phyloP scores from a whole-genome alignment of 1,140 invertebrate species.

The Brachionus koreanus region DNA sequence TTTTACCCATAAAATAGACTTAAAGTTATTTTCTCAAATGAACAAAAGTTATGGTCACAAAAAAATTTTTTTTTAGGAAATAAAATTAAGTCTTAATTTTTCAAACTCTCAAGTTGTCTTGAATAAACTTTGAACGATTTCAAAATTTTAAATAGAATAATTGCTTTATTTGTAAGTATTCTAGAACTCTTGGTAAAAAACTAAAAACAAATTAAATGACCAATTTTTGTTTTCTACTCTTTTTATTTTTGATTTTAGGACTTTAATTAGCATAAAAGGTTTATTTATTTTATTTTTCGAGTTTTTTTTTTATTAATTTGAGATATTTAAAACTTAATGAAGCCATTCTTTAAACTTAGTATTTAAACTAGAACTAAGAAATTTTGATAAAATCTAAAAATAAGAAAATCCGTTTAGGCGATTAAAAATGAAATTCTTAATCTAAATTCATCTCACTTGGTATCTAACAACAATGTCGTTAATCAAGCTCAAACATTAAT shows the following conservation, averaged over 20 bases:
- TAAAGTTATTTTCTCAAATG: neutral
- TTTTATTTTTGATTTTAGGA: neutral
- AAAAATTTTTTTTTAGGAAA: neutral
- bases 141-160: neutral
- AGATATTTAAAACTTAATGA: neutral
- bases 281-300: conserved; percentile 11
- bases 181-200: neutral
- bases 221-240: neutral
- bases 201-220: neutral
- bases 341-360: neutral
- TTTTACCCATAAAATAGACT: neutral
- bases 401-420: neutral
- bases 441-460: neutral
- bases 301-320: neutral
- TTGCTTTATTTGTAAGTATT: neutral
- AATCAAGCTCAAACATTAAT: conserved; percentile 36
- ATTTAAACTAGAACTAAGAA: neutral
- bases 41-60: neutral
- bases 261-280: neutral
- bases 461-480: neutral
- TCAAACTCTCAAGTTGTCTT: neutral
- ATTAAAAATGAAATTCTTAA: neutral
- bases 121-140: neutral
- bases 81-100: neutral
- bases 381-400: neutral